Evolutionary conservation across 2,888 invertebrate genomes (phyloP).

Genomic region (Nasonia oneida): DNA sequence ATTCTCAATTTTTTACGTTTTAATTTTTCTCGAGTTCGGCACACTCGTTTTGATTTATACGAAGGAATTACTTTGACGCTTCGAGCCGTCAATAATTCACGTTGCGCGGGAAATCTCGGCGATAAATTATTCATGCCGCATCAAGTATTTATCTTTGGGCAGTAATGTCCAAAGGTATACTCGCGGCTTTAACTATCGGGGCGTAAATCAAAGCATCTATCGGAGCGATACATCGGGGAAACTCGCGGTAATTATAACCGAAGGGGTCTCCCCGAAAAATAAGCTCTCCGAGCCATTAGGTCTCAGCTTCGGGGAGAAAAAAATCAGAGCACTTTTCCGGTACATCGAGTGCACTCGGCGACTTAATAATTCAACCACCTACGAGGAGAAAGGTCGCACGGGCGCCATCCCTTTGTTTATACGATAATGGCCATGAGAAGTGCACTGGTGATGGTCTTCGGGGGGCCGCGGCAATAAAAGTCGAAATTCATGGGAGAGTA

Average conservation of each 20-base stretch:
- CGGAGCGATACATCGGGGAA: background rate
- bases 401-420: background rate
- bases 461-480: slow-evolving; percentile 20
- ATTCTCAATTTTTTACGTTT: background rate
- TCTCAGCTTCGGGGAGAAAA: background rate
- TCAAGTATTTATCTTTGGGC: background rate
- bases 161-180: background rate
- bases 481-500: slow-evolving; percentile 35
- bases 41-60: background rate
- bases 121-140: background rate
- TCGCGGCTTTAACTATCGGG: background rate
- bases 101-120: background rate
- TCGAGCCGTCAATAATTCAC: background rate
- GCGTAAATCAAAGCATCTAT: background rate
- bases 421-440: background rate
- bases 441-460: background rate
- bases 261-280: background rate
- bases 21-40: background rate
- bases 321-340: background rate
- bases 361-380: background rate
- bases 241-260: background rate
- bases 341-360: background rate
- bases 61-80: background rate
- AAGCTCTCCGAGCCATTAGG: background rate
- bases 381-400: background rate